A percentile compares a stretch with the other conserved stretches of the same genome.
Evolutionary conservation across 2,888 invertebrate genomes (phyloP).

Genomic region (Cristatella mucedo): DNA sequence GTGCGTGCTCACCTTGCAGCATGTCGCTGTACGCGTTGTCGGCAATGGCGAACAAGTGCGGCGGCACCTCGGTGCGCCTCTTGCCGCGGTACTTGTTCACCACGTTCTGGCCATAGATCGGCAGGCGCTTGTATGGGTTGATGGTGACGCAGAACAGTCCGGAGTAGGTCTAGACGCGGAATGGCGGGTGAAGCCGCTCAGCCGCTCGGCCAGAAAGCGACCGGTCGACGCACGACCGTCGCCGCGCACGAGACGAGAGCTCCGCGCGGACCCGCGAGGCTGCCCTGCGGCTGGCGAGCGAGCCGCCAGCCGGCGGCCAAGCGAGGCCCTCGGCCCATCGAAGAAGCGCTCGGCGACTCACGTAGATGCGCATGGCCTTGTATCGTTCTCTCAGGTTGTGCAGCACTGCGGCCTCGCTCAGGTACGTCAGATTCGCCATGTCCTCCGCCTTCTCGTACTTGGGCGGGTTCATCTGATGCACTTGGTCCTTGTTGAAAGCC

Average conservation of each 20-base stretch:
- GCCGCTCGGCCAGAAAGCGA: too few species aligned
- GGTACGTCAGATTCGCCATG: constrained; percentile 38
- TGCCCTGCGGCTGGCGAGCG: too few species aligned
- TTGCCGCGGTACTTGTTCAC: constrained; percentile 96
- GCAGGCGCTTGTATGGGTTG: constrained; percentile 99
- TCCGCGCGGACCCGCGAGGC: too few species aligned
- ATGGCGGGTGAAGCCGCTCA: too few species aligned
- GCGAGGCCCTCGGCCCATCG: too few species aligned
- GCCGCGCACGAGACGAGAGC: too few species aligned
- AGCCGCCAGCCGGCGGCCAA: too few species aligned
- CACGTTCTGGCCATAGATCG: constrained; percentile 91
- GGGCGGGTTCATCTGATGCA: constrained; percentile 87
- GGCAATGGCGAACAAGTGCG: constrained; percentile 98
- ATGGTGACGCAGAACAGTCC: constrained; percentile 99
- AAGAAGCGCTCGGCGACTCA: constrained; percentile 22
- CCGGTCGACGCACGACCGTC: too few species aligned
- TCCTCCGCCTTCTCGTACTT: constrained; percentile 66
- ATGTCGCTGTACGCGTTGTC: constrained; percentile 99
- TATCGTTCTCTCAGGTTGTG: constrained; percentile 33
- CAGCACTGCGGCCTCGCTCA: constrained; percentile 37
- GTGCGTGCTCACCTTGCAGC: constrained; percentile 74
- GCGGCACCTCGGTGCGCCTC: constrained; percentile 98
- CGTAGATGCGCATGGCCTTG: constrained; percentile 29
- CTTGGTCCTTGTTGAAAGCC: constrained; percentile 61
- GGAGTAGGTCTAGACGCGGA: constrained; percentile 95